Evolutionary conservation across 2,797 vertebrate species (phyloP).

Genomic region (Petrocephalus schoutedeni): DNA sequence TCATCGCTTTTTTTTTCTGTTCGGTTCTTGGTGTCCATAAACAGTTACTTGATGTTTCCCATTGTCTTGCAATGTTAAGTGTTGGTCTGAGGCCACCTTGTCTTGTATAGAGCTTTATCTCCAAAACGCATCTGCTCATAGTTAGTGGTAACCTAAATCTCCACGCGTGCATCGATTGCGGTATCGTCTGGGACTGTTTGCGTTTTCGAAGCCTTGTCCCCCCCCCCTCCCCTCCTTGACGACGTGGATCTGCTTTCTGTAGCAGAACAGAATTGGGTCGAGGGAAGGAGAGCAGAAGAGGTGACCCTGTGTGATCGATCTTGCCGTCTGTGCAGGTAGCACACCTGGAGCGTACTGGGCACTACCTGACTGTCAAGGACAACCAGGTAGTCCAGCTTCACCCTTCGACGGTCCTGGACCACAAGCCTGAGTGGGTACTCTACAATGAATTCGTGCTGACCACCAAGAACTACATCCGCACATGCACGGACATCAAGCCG

Average conservation of each 20-base stretch:
- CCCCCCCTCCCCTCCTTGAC: neutral
- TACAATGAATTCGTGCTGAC: conserved; percentile 92
- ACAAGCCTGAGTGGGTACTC: conserved; percentile 91
- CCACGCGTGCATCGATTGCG: neutral
- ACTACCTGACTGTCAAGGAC: conserved; percentile 90
- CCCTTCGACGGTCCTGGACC: conserved; percentile 87
- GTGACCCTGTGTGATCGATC: neutral
- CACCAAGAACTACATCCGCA: conserved; percentile 91
- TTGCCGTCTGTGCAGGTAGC: conserved; percentile 67
- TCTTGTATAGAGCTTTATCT: neutral
- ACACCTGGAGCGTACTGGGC: conserved; percentile 85
- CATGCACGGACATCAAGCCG: conserved; percentile 90
- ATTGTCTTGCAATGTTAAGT: neutral
- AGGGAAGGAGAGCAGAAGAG: neutral
- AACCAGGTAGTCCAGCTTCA: conserved; percentile 92
- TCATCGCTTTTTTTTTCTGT: neutral
- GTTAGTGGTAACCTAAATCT: neutral
- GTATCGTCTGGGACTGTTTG: neutral
- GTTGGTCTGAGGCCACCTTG: neutral
- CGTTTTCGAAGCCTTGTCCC: neutral
- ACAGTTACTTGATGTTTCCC: conserved; percentile 2
- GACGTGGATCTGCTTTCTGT: neutral
- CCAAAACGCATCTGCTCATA: neutral
- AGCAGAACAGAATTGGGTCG: conserved; percentile 7
- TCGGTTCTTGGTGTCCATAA: neutral